A percentile compares a stretch with the other conserved stretches of the same genome.
phyloP scores from a whole-genome alignment of 2,888 invertebrate species.

The Agrochola circellaris region DNA sequence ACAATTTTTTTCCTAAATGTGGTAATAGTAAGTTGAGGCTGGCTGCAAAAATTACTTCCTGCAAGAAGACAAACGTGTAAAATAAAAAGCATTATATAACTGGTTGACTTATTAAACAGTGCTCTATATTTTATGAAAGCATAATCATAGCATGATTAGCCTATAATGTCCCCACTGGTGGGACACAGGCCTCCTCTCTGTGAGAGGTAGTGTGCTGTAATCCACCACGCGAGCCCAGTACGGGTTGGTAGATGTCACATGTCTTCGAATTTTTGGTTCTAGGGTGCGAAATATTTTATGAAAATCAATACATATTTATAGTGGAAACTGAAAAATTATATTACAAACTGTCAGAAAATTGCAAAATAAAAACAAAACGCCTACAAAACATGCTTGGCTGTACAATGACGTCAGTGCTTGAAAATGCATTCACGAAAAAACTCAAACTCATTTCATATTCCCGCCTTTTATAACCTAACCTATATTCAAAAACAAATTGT shows the following conservation, averaged over 20 bases:
- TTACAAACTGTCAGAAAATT: constrained; percentile 1
- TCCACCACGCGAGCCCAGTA: too few species aligned
- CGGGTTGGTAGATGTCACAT: too few species aligned
- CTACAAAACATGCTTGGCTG: constrained; percentile 4
- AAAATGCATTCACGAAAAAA: constrained; percentile 57
- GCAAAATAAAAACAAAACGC: background rate
- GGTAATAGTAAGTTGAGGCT: background rate
- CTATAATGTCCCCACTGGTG: too few species aligned
- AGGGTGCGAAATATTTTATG: background rate
- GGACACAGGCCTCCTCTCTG: too few species aligned
- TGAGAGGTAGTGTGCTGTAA: too few species aligned
- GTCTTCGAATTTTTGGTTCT: too few species aligned
- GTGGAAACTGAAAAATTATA: background rate
- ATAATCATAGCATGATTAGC: too few species aligned
- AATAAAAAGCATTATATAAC: background rate
- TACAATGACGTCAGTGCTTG: constrained; percentile 50
- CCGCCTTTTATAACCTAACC: constrained; percentile 68
- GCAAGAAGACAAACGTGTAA: background rate
- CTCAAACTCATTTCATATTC: constrained; percentile 64
- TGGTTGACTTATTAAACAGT: background rate
- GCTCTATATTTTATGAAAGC: background rate
- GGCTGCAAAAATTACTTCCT: background rate
- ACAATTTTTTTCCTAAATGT: background rate
- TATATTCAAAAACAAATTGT: constrained; percentile 76
- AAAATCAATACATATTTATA: background rate